Conservation (phyloP, 2,797 vertebrate genomes). For the Rhinichthys osculus region DNA sequence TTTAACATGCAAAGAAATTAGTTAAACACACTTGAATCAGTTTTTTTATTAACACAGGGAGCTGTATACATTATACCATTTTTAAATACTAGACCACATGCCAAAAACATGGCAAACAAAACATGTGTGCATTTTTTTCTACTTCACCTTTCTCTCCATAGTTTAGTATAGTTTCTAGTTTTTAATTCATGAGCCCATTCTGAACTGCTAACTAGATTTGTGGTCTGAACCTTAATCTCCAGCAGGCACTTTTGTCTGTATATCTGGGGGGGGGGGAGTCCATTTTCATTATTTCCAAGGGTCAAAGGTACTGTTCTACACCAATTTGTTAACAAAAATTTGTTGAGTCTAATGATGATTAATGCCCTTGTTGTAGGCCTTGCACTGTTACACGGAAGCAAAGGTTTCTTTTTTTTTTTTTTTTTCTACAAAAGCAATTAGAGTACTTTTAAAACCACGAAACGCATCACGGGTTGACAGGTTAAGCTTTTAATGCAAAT, state of each 20-base stretch:
- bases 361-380: constrained; percentile 55
- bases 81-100: not conserved
- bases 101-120: not conserved
- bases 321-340: constrained; percentile 71
- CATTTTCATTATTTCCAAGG: constrained; percentile 70
- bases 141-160: not conserved
- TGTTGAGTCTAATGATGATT: constrained; percentile 72
- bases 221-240: constrained; percentile 69
- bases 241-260: constrained; percentile 53
- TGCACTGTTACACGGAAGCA: constrained; percentile 58
- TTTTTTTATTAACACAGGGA: not conserved
- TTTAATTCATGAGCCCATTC: constrained; percentile 64
- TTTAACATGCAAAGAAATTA: not conserved
- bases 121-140: not conserved
- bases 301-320: constrained; percentile 67
- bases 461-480: constrained; percentile 41
- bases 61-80: not conserved
- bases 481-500: constrained; percentile 64
- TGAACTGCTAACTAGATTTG: constrained; percentile 70
- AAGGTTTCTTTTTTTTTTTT: constrained; percentile 37
- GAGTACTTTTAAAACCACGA: constrained; percentile 37
- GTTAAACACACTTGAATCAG: not conserved
- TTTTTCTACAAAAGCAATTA: constrained; percentile 65
- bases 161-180: constrained; percentile 26
- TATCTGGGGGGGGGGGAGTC: constrained; percentile 54